Evolutionary conservation across 2,888 invertebrate species (phyloP).

Genomic region (Teleiodes luculella): DNA sequence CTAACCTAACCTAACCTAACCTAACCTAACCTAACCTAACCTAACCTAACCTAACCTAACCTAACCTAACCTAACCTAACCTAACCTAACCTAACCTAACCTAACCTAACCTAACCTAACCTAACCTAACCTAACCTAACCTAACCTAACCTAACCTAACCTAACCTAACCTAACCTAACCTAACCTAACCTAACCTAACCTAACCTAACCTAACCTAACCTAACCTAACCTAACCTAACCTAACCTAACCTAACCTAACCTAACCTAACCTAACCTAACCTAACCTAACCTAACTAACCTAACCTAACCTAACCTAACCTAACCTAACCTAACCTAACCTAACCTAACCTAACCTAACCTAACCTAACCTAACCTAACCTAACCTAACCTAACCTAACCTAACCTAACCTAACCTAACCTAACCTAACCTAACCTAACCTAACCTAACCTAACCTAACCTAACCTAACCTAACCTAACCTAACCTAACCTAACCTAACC

Average conservation of each 20-base stretch:
- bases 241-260: constrained; percentile 24
- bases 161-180: constrained; percentile 22
- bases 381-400: constrained; percentile 20
- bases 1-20: constrained; percentile 30
- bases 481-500: constrained; percentile 21
- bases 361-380: constrained; percentile 15
- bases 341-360: constrained; percentile 20
- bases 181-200: constrained; percentile 23
- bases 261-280: constrained; percentile 22
- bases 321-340: constrained; percentile 19
- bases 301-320: constrained; percentile 22
- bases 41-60: constrained; percentile 30
- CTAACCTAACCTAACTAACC: constrained; percentile 12
- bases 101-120: constrained; percentile 30
- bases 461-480: constrained; percentile 21
- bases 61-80: constrained; percentile 31
- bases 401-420: constrained; percentile 21
- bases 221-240: constrained; percentile 24
- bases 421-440: constrained; percentile 20
- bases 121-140: constrained; percentile 28
- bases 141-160: constrained; percentile 23
- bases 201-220: constrained; percentile 24
- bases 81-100: constrained; percentile 30
- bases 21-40: constrained; percentile 31
- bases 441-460: constrained; percentile 21